phyloP scores from a whole-genome alignment of 2,113 vertebrate genomes.

The Caloenas nicobarica region DNA sequence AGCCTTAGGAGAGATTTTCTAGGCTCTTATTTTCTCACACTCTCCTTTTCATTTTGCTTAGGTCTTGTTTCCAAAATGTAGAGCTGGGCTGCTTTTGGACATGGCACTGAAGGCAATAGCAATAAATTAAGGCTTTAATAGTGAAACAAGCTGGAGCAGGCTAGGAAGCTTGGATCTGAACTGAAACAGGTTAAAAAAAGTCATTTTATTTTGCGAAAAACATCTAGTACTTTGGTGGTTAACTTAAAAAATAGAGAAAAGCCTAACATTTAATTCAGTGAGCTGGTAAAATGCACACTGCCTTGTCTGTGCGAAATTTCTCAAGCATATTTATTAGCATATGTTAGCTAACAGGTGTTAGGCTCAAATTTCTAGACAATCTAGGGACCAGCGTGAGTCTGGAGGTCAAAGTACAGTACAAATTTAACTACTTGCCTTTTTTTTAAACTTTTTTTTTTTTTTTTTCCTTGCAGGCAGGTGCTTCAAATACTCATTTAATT shows the following conservation, averaged over 20 bases:
- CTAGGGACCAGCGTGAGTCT: background rate
- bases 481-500: background rate
- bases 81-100: background rate
- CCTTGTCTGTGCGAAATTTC: background rate
- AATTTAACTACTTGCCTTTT: background rate
- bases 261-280: background rate
- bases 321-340: slow-evolving; percentile 39
- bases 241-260: background rate
- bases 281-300: background rate
- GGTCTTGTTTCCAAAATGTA: background rate
- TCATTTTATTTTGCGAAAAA: background rate
- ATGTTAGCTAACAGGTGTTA: slow-evolving; percentile 20
- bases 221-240: background rate
- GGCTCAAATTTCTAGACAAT: slow-evolving; percentile 37
- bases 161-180: background rate
- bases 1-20: background rate
- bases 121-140: background rate
- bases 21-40: background rate
- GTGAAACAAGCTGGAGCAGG: background rate
- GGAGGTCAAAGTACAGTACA: background rate
- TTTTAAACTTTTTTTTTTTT: background rate
- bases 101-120: background rate
- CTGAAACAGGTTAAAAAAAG: background rate
- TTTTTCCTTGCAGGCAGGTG: background rate
- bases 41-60: background rate